Evolutionary conservation across 1,140 invertebrate genomes (phyloP), one percentile per base, ranked within the genome.

Genomic region (Melanaphis sacchari): DNA sequence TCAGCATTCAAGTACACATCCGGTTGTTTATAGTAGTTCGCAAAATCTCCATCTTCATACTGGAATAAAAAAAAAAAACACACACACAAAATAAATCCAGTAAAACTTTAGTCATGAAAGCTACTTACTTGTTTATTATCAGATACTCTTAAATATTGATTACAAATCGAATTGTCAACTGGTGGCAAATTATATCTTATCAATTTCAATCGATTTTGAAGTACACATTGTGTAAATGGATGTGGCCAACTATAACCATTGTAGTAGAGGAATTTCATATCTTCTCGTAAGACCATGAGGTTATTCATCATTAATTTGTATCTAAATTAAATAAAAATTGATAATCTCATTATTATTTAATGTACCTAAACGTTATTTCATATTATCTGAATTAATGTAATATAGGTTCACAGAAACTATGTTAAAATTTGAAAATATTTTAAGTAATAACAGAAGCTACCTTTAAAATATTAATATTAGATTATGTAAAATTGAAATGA

Each of bases 191-290:
- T 81, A 26, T 36, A 85, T 38, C 84, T 93, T 31, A 93, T 93
- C 22, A 82, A 40, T 41, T 93, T 93, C 36, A 93, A 93, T 54
- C 91, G 38, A 24, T 93, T 46, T 84, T 93, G 40, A 40, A 93
- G 76, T 54, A 93, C 40, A 38, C 91, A 93, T 41, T 93, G 91
- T 52, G 91, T 93, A 52, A 49, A 93, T 26, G 91, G 91, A 84
- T 93, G 91, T 8, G 46, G 43, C 91, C 91, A 93, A 52, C 43
- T 38, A 40, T 93, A 93, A 49, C 81, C 81, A 40, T 85, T 49
- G 36, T 26, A 82, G 8, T 93, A 84, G 26, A 93, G 46, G 1
- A 54, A 93, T 52, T 49, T 40, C 91, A 93, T 84, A 49, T 93
- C 91, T 26, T 93, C 81, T 11, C 46, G 76, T 7, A 93, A 22